Evolutionary conservation across 2,888 invertebrate species (phyloP), one percentile per base, ranked within the genome.

Genomic region (Nomada fabriciana): DNA sequence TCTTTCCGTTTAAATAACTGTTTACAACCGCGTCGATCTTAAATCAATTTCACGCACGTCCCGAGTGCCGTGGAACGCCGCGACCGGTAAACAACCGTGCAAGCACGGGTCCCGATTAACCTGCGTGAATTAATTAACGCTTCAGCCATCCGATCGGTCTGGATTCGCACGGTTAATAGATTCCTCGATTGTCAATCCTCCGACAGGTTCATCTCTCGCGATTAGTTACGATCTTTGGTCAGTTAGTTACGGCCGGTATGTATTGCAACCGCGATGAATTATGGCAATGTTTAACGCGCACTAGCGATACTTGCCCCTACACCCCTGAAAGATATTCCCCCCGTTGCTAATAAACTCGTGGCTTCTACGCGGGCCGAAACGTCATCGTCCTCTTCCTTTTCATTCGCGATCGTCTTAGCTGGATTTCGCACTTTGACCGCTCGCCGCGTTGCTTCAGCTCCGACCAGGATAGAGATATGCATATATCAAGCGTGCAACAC

Each of bases 371-470:
- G 42, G 36, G 61, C 23, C 2, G 43, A 53, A 53, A 3, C 36
- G n/a, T 63, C 68, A 11, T 55, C 36, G 9, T 59, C 2, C 23
- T 13, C 10, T 5, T 0, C 15, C 2, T 53, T 25, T 10, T 29
- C 42, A 7, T 10, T 11, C 53, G 25, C 59, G 67, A 59, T 76
- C 64, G 72, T 63, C 74, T 85, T 86, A 88, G 85, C 86, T 79
- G 84, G 88, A 88, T 88, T 86, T 87, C 87, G 89, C 88, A 86
- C 86, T 90, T 85, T 87, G 89, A 89, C 89, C 83, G 86, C 83
- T 85, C 83, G 78, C 80, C 68, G 47, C n/a, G 18, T n/a, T 47
- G 59, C 57, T 64, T 65, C 42, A 25, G 63, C 64, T 53, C 55
- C 50, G 60, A 52, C 68, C 73, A 82, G 73, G 84, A 86, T 83